These are phyloP conservation scores for Athene noctua DNA, from an alignment of 2,113 vertebrate species.

Conservation along the genomic window DNA sequence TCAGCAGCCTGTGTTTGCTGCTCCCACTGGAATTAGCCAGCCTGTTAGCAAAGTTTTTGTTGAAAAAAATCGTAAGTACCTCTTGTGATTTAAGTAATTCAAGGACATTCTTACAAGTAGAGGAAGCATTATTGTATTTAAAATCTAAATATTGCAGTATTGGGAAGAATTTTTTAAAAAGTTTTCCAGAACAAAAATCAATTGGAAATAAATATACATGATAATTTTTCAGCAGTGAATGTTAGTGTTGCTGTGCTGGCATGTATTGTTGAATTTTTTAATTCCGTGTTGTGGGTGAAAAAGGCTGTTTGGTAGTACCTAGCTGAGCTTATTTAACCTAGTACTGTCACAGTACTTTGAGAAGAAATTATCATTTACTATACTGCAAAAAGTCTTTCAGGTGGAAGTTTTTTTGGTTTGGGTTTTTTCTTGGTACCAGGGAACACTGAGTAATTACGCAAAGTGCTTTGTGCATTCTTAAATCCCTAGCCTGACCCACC, in stretches of 20 bases:
- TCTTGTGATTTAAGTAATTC: neutral
- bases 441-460: neutral
- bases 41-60: constrained; percentile 92
- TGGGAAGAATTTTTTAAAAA: neutral
- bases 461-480: neutral
- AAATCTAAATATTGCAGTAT: neutral
- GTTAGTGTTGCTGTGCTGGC: neutral
- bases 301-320: neutral
- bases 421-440: neutral
- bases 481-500: neutral
- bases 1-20: constrained; percentile 84
- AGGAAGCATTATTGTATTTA: neutral
- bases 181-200: neutral
- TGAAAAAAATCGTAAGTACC: constrained; percentile 89
- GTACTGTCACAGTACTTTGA: neutral
- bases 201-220: neutral
- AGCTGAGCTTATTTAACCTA: neutral
- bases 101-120: neutral
- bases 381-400: neutral
- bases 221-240: neutral
- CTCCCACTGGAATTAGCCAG: constrained; percentile 86
- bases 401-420: neutral
- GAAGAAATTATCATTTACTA: neutral
- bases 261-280: neutral
- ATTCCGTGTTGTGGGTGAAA: neutral